Base-by-base conservation (phyloP, 2,888 invertebrate genomes). In the Amiota communis region DNA sequence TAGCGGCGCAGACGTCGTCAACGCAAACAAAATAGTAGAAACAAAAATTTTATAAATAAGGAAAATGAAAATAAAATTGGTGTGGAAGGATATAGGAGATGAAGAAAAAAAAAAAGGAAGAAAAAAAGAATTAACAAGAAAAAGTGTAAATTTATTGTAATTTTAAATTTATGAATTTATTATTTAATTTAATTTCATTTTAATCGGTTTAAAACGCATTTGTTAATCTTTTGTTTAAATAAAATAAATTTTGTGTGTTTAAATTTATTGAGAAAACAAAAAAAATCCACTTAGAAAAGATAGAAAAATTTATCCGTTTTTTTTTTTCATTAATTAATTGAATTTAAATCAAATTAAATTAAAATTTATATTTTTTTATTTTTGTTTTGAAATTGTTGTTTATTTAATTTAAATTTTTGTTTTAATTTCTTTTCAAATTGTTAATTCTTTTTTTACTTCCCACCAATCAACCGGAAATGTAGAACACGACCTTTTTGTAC, bases 1-100 rank as follows among this genome's bases (percentile, higher is more conserved):
- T 78, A 80, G 79, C 80, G 78, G 84, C 81, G 82, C 87, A 86
- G 87, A 87, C 88, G 82, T 85, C 80, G 78, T 15, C 11, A 64
- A 71, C 72, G 36, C 56, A 57, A 9, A 56, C 59, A 65, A 49
- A 49, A 11, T 63, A 51, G 17, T 20, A 65, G 17, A 49, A 65
- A 48, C 6, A 17, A 49, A 36, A 63, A 59, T 20, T 20, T 53
- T 12, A 13, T 20, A 68, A 63, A 23, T 11, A 23, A 17, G 23
- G 23, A 64, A 64, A 64, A 36, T 51, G n/a, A 23, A 36, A 65
- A 8, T 20, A 53, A 9, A 46, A 63, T 36, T 23, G 12, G 63
- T 65, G 61, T 46, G 65, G 64, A 17, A 80, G 74, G n/a, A 63
- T 56, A 69, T 59, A 70, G 59, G 59, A 72, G 67, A 69, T 20